Base-by-base conservation (phyloP, 2,888 invertebrate species). In the Cephus rjabovi region DNA sequence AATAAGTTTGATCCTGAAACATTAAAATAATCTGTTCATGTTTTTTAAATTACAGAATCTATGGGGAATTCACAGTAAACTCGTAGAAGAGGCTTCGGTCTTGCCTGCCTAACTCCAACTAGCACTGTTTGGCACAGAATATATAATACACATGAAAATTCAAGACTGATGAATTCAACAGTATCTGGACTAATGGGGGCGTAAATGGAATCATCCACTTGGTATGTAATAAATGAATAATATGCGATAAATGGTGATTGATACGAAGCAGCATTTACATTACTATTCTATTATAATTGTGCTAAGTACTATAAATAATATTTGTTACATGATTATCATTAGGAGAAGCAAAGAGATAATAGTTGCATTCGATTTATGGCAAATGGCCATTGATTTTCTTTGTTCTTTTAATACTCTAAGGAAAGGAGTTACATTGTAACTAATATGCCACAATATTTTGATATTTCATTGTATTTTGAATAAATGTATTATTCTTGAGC, bases 1-100 rank as follows among this genome's bases (percentile, higher is more conserved):
- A 23, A 56, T 56, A 56, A 56, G 15, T 56, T 23, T 23, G 23
- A 23, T 56, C 23, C 23, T 23, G 15, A 23, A 56, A 56, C 23
- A 9, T 56, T 56, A 56, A 56, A 56, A 23, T 56, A 23, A 23
- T 56, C 6, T 56, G 9, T 56, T 56, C 0, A 9, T 56, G 23
- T 30, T 78, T 76, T 80, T 82, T 85, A 87, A 86, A 86, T 93
- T 93, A 81, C 92, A 93, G 93, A 92, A 91, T 86, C 89, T 93
- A 82, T 92, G 92, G 89, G 91, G 90, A 79, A 92, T 93, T 77
- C 93, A 93, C 88, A 92, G 92, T 85, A 91, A 92, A 87, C 86
- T 93, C 82, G 91, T 93, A 80, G 92, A 92, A 75, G 85, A 87
- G 12, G 74, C 77, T 77, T 75, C 40, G 79, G 40, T 75, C 75